These are phyloP conservation scores for Bubo blakistoni DNA, from an alignment of 2,113 vertebrate genomes.

Conservation along the genomic window DNA sequence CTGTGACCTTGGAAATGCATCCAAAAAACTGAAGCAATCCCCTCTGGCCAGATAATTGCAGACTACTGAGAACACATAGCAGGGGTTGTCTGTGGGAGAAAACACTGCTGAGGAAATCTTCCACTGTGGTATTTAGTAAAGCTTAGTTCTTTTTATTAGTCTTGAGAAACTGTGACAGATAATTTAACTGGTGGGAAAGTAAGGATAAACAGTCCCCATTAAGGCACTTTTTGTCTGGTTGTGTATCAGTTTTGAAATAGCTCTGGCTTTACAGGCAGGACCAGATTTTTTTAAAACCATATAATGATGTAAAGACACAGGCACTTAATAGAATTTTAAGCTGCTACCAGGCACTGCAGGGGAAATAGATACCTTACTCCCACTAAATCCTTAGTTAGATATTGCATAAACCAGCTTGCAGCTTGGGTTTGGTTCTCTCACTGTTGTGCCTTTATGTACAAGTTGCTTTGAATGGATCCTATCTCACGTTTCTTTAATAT, in stretches of 20 bases:
- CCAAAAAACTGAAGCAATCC: background rate
- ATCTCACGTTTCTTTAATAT: background rate
- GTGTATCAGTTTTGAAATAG: background rate
- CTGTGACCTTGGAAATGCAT: background rate
- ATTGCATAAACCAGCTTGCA: background rate
- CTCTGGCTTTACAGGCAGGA: background rate
- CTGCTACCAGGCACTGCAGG: background rate
- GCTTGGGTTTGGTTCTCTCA: background rate
- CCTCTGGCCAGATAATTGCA: background rate
- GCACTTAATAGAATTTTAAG: background rate
- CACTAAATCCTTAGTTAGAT: background rate
- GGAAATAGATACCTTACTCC: background rate
- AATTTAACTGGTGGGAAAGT: background rate
- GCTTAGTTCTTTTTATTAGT: background rate
- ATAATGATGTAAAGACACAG: background rate
- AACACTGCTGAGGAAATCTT: background rate
- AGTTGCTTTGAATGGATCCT: background rate
- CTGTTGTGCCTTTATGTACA: background rate
- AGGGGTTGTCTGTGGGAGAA: background rate
- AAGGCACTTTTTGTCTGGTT: background rate
- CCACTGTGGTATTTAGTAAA: background rate
- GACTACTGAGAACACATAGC: background rate
- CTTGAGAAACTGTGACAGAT: background rate
- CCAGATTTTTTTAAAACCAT: background rate
- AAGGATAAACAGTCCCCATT: background rate